Evolutionary conservation across 2,113 vertebrate genomes (phyloP).

Genomic region (Eulemur macaco): DNA sequence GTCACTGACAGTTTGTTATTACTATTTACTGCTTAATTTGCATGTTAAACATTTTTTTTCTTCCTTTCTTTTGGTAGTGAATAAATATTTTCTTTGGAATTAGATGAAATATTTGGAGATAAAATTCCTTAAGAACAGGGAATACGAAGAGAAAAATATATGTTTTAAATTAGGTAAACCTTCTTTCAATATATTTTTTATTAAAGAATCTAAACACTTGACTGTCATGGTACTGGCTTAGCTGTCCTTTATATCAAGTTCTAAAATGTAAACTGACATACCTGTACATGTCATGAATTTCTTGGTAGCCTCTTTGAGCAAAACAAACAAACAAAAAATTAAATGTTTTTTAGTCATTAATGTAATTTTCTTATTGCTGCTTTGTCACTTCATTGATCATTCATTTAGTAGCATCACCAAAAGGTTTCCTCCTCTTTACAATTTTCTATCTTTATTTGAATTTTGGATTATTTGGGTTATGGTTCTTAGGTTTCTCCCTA

Average conservation of each 20-base stretch:
- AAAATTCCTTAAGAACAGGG: background rate
- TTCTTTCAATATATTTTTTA: background rate
- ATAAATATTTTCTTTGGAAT: background rate
- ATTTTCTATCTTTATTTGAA: background rate
- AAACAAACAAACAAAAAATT: background rate
- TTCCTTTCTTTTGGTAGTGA: background rate
- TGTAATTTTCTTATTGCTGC: background rate
- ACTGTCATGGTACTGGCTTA: background rate
- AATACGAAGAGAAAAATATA: background rate
- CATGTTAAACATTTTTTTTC: background rate
- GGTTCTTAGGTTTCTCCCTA: background rate
- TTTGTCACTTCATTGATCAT: background rate
- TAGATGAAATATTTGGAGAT: background rate
- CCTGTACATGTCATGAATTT: background rate
- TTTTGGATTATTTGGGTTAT: background rate
- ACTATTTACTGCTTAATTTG: background rate
- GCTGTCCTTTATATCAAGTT: background rate
- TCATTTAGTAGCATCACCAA: background rate
- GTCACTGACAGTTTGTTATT: slow-evolving; percentile 7
- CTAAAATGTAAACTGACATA: background rate
- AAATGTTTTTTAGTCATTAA: background rate
- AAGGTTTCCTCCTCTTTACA: fast-evolving
- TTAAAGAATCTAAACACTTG: background rate
- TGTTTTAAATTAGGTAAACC: background rate
- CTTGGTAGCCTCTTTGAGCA: background rate